phyloP scores from a whole-genome alignment of 2,797 vertebrate genomes.

The Petrocephalus sullivani region DNA sequence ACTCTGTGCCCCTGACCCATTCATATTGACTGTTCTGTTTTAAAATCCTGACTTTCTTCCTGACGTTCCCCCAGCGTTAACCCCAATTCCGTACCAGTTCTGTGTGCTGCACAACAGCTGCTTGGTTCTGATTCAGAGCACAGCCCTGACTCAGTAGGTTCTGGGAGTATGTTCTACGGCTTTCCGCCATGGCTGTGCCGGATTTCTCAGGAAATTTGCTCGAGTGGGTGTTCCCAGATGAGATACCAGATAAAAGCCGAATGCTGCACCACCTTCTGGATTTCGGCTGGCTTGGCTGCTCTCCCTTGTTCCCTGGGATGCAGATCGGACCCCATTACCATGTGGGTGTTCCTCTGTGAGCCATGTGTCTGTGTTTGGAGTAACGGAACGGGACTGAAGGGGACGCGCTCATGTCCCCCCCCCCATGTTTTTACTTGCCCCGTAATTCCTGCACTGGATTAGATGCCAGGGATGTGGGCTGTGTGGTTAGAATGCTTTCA shows the following conservation, averaged over 20 bases:
- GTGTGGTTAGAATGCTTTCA: background rate
- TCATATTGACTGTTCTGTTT: background rate
- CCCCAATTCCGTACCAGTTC: background rate
- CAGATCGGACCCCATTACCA: background rate
- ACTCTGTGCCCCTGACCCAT: background rate
- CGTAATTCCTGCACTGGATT: background rate
- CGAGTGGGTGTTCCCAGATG: background rate
- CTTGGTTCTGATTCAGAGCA: background rate
- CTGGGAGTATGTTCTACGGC: background rate
- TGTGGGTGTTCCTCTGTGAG: background rate
- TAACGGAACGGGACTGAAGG: background rate
- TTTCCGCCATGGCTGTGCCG: background rate
- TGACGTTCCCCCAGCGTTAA: background rate
- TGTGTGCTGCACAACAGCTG: background rate
- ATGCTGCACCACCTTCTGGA: background rate
- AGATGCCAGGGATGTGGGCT: background rate
- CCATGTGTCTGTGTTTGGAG: background rate
- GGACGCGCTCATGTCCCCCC: background rate
- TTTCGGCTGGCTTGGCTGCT: background rate
- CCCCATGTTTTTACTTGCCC: background rate
- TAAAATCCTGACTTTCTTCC: background rate
- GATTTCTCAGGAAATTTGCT: background rate
- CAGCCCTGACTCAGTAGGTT: background rate
- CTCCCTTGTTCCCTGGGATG: background rate
- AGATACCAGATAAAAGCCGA: background rate